Base-by-base conservation (phyloP, 1,140 invertebrate species). In the Nebria ingens region DNA sequence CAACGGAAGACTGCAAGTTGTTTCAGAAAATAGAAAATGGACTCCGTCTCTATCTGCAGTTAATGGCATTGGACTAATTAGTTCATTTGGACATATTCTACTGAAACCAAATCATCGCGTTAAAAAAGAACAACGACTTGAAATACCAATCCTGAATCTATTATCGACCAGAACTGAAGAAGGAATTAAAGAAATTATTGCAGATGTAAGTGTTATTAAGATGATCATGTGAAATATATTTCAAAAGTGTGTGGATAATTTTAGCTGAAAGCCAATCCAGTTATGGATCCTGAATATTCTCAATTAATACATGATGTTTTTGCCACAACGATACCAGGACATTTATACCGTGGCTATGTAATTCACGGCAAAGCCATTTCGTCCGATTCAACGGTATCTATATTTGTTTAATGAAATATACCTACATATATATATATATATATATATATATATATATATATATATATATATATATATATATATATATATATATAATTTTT, bases 101-200 rank as follows among this genome's bases (percentile, higher is more conserved):
- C 63, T 91, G 0, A 78, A 77, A 68, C 74, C 72, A 0, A 72
- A 78, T 64, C 23, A 65, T 34, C n/a, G 0, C 78, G 76, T 49
- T 62, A 67, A 20, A 78, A 23, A 66, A 17, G 66, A 34, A 34
- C n/a, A 9, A 34, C 25, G n/a, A 9, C n/a, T 6, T 34, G 25
- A 34, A 9, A 34, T 34, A 9, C 25, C 25, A 34, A 34, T 34
- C 6, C 25, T 34, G 6, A 73, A 84, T 9, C 61, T 74, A 0
- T 78, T 75, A 49, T 82, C 82, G 34, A 83, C 83, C 13, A 77
- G 88, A 58, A 87, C 84, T 21, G 77, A 86, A 64, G 79, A 84
- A 58, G 81, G 79, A 29, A 75, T 89, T 2, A 67, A 79, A 45
- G 58, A 67, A 34, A 68, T 87, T 15, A 65, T 89, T 2, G 65